Base-by-base conservation (phyloP, 2,797 vertebrate species). In the Mormyrus hasselquistii region DNA sequence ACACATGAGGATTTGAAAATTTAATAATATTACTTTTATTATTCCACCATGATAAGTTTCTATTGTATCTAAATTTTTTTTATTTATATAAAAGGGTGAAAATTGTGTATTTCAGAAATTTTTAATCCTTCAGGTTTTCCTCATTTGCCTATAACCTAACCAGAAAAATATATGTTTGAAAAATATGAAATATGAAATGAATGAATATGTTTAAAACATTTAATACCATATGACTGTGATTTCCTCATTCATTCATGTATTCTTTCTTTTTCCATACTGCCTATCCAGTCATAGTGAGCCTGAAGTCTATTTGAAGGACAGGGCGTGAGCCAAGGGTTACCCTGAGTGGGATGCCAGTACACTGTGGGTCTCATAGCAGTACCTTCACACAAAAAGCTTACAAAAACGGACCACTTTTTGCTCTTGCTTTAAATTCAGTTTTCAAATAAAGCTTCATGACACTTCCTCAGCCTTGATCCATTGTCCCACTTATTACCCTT, bases 361-460 rank as follows among this genome's bases (percentile, higher is more conserved):
- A 4, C 16, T 7, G 49, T 57, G 19, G 29, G 22, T 34, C 85
- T 57, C 14, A 55, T 85, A 29, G 1, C 7, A 50, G 79, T 69
- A 52, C 89, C 12, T 91, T 88, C 86, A 88, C 87, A 49, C 0
- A 53, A 1, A 90, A 88, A 84, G 22, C 8, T 16, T 50, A 79
- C 41, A 52, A 82, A 9, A 34, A 44, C 19, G 65, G 22, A 59
- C 12, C 49, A 50, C 62, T 16, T 16, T 49, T 55, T 83, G 76
- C 76, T 76, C 76, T 84, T 73, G n/a, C 53, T 49, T 44, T 22
- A 47, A 84, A 65, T 57, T 57, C 88, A 85, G n/a, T 82, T 22
- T 19, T 88, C 29, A 57, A 82, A 29, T 16, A 49, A 57, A 57
- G 34, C 29, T 38, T 83, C 52, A 41, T 50, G 55, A 73, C 34